Conservation (phyloP, 2,888 invertebrate species). For the Acleris sparsana region DNA sequence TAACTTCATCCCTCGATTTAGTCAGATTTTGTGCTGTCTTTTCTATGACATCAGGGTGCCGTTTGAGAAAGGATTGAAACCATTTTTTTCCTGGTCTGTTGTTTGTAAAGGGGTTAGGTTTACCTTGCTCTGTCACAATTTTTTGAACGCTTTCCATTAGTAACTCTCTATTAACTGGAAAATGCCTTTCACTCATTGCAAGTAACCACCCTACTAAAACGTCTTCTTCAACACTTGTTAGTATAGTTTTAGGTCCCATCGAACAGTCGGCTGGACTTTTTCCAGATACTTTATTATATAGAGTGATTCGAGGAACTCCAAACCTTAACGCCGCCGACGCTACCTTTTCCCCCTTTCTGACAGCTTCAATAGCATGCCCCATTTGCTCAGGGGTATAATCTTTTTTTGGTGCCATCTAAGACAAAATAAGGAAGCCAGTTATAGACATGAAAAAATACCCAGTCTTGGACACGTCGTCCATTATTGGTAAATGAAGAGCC, state of each 20-base stretch:
- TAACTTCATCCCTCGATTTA: conserved; percentile 42
- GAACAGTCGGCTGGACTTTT: conserved; percentile 37
- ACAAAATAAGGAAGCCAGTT: conserved; percentile 11
- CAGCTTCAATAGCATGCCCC: conserved; percentile 16
- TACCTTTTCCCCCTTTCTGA: conserved; percentile 6
- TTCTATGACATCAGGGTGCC: conserved; percentile 39
- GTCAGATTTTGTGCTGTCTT: conserved; percentile 44
- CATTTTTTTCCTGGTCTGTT: conserved; percentile 47
- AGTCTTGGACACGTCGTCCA: conserved; percentile 7
- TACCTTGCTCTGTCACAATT: conserved; percentile 33
- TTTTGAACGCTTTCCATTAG: conserved; percentile 42
- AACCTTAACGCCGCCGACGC: neutral
- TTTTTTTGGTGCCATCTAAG: conserved; percentile 23
- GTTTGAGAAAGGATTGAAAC: conserved; percentile 44
- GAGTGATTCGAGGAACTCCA: conserved; percentile 14
- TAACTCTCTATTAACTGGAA: conserved; percentile 42
- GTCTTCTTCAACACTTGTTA: conserved; percentile 39
- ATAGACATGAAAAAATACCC: conserved; percentile 5
- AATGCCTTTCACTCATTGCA: conserved; percentile 40
- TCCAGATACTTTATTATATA: conserved; percentile 32
- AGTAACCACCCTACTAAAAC: conserved; percentile 43
- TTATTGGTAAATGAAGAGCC: conserved; percentile 6
- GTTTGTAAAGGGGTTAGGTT: conserved; percentile 40
- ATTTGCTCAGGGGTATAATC: conserved; percentile 20
- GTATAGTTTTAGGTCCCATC: conserved; percentile 40